Base-by-base conservation (phyloP, 2,888 invertebrate genomes). In the Hedychridium roseum region DNA sequence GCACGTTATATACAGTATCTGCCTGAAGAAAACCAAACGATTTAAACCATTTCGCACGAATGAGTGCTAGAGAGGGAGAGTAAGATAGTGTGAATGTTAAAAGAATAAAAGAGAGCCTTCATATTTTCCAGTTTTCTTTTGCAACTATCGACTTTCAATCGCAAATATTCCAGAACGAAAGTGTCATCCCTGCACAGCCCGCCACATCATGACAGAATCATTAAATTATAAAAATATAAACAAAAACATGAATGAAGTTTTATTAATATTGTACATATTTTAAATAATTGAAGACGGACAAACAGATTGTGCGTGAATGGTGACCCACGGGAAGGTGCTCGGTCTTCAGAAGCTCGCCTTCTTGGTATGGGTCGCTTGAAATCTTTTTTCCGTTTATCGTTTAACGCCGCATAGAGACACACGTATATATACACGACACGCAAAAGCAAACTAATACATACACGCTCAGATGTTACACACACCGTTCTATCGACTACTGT, bases 221-320 rank as follows among this genome's bases (percentile, higher is more conserved):
- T 64, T 67, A 65, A 70, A 67, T 64, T 66, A 68, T 66, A 65
- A 60, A 62, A 50, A 66, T 57, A 61, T 61, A 64, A 59, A 58
- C 52, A 56, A 53, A 26, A 35, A 43, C 23, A 37, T 50, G 61
- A 57, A 59, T 47, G 54, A 62, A 55, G 64, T 61, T 64, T 64
- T 64, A 64, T 74, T 74, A 74, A 75, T 73, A 76, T 71, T 76
- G 76, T 76, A 76, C 64, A 76, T 76, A 76, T 75, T 76, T 76
- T 74, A 73, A 75, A 76, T 76, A 74, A 74, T 74, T 71, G 72
- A 73, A 71, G 60, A 70, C 65, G 70, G 64, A 69, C 67, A 72
- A 68, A 66, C 66, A 70, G 68, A 70, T 72, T 63, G 66, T 63
- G 70, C 72, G 72, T 68, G 69, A 68, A 61, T 60, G 66, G 63